These are phyloP conservation scores for Syrphus vitripennis DNA, from an alignment of 2,888 invertebrate species.

Conservation along the genomic window DNA sequence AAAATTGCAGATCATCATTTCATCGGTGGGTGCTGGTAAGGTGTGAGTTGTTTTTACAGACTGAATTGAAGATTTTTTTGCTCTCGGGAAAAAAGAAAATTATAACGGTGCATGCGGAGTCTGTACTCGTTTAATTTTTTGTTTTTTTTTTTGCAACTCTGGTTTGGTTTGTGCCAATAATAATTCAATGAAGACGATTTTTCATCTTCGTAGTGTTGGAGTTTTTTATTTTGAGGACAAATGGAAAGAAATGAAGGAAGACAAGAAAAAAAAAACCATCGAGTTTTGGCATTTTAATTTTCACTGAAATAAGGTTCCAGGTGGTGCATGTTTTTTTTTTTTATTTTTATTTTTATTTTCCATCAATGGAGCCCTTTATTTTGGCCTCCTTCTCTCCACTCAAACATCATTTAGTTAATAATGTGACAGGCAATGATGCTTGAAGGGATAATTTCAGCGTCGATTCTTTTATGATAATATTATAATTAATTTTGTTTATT, in stretches of 20 bases:
- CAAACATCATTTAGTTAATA: slow-evolving; percentile 55
- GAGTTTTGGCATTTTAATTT: slow-evolving; percentile 1
- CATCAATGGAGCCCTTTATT: slow-evolving; percentile 32
- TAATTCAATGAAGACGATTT: slow-evolving; percentile 67
- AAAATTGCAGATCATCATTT: slow-evolving; percentile 39
- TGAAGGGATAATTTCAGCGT: slow-evolving; percentile 29
- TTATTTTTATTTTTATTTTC: too few relatives aligned
- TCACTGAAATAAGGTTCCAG: slow-evolving; percentile 1
- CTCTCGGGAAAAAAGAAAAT: slow-evolving; percentile 33
- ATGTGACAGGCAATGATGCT: slow-evolving; percentile 38
- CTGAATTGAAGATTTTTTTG: slow-evolving; percentile 20
- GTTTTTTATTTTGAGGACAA: background rate
- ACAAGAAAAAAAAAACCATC: background rate
- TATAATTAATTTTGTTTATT: slow-evolving; percentile 39
- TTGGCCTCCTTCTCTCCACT: slow-evolving; percentile 13
- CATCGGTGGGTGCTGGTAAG: slow-evolving; percentile 22
- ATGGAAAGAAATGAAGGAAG: background rate
- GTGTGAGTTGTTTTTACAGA: slow-evolving; percentile 29
- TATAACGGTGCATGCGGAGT: slow-evolving; percentile 53
- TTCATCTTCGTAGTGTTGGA: slow-evolving; percentile 26
- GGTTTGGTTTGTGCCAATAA: slow-evolving; percentile 62
- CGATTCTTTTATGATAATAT: slow-evolving; percentile 2
- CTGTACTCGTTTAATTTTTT: background rate
- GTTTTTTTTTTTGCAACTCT: background rate
- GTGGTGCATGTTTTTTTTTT: slow-evolving; percentile 2